Evolutionary conservation across 2,113 vertebrate species (phyloP), one percentile per base, ranked within the genome.

Genomic region (Oxygymnocypris stewartii): DNA sequence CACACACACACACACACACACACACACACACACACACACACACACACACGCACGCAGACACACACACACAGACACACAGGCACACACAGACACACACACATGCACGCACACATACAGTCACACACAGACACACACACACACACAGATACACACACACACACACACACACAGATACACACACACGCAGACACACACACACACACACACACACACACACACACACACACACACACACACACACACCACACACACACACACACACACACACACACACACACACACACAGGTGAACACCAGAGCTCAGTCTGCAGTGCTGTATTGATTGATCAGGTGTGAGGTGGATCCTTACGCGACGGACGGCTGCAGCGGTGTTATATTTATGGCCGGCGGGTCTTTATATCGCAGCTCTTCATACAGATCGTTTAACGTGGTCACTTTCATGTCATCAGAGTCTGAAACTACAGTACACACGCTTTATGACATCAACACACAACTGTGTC

Each of bases 331-430:
- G 20, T 40, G 54, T 79, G 23, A 16, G n/a, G 20, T 42, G 69
- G 57, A 40, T 9, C 4, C 14, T 91, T 88, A 95, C 94, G 92
- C 91, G 86, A 93, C 92, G 0, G 90, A 67, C 47, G 93, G 85
- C 37, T 67, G 89, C 25, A 23, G 88, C 0, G 25, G 61, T 44
- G 51, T 54, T 20, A 81, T 54, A 8, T 31, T 69, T 40, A 25
- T 1, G 0, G 1, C 18, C 9, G 67, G 57, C 0, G 31, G 75
- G 6, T 37, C 69, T 77, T 81, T 87, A 82, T 77, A 87, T 10
- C 28, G 77, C 65, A 69, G 86, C 71, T 87, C 88, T 77, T 85
- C 88, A 42, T 89, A 89, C 20, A 89, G 84, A n/a, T 85, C 47
- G 5, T 89, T 89, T 23, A 87, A 78, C 2, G 88, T 76, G 57